Evolutionary conservation across 1,140 invertebrate species (phyloP), one percentile per base, ranked within the genome.

Genomic region (Cyclargus thomasi): DNA sequence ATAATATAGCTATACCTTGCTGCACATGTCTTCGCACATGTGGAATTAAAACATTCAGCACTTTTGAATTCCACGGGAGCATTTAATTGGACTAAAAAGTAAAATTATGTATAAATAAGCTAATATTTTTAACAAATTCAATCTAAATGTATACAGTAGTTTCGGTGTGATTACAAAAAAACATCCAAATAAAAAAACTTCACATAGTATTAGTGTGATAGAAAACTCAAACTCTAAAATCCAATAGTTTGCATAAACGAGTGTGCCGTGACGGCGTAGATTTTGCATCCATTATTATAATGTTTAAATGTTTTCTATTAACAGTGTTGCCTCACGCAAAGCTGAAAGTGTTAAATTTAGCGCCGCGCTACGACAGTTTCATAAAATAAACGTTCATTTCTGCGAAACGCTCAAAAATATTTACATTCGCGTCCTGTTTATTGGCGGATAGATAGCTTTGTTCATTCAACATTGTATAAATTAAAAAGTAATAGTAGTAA

Each of bases 271-370:
- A 47, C 14, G 10, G 3, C 14, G 39, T 16, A 47, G 39, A 47
- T 47, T 47, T 47, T 16, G 39, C 29, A 29, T 29, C 39, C 39
- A 47, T 47, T 47, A 47, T 47, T 70, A 66, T 70, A 39, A 63
- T 68, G 59, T 65, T 73, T 70, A 73, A 73, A 36, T 67, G 69
- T 68, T 70, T 68, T 67, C 64, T 66, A 70, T 73, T 66, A 73
- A 73, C 69, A 62, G 53, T 68, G 66, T 63, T 65, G 57, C 53
- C 62, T 35, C 29, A 59, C 67, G 55, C 67, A 67, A 68, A 68
- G 67, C 29, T 66, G 65, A 18, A 66, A 57, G 53, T 66, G 53
- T 59, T 35, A 66, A 57, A 57, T 66, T 57, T 23, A 21, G 35
- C 63, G 14, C 63, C 22, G 18, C 63, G 22, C 39, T 53, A 39